Percentiles rank a stretch among this genome's conserved stretches.
phyloP scores from a whole-genome alignment of 1,140 invertebrate species.

The Drosophila erecta region DNA sequence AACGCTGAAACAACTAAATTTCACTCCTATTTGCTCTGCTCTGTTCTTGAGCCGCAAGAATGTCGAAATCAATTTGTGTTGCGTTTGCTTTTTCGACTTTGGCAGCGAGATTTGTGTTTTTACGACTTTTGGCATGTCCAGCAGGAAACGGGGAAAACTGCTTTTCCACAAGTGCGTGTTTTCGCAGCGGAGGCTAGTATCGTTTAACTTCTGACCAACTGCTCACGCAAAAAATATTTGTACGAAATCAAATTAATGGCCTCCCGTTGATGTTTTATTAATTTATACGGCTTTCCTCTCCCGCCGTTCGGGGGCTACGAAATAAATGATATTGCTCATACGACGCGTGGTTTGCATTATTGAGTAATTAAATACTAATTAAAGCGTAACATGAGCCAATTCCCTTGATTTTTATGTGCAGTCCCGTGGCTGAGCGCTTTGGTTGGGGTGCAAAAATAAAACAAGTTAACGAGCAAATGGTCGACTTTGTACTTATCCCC shows the following conservation, averaged over 20 bases:
- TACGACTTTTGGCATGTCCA: conserved; percentile 74
- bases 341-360: conserved; percentile 77
- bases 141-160: neutral
- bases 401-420: conserved; percentile 43
- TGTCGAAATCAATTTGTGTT: conserved; percentile 75
- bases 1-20: conserved; percentile 78
- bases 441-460: conserved; percentile 23
- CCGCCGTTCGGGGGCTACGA: neutral
- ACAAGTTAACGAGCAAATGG: conserved; percentile 35
- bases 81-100: conserved; percentile 63
- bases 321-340: conserved; percentile 78
- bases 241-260: conserved; percentile 81
- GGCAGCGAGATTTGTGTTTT: conserved; percentile 75
- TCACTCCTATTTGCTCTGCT: conserved; percentile 10
- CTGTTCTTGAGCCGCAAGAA: conserved; percentile 13
- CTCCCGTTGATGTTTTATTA: conserved; percentile 78
- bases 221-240: conserved; percentile 79
- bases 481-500: conserved; percentile 28
- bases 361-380: conserved; percentile 83
- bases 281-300: conserved; percentile 64
- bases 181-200: conserved; percentile 44
- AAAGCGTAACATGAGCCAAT: conserved; percentile 76
- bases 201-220: conserved; percentile 63
- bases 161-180: conserved; percentile 50
- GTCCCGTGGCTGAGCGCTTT: conserved; percentile 6